A percentile compares a stretch with the other conserved stretches of the same genome.
These are phyloP conservation scores for Diorhabda carinulata DNA, from an alignment of 1,140 invertebrate species.

Conservation along the genomic window DNA sequence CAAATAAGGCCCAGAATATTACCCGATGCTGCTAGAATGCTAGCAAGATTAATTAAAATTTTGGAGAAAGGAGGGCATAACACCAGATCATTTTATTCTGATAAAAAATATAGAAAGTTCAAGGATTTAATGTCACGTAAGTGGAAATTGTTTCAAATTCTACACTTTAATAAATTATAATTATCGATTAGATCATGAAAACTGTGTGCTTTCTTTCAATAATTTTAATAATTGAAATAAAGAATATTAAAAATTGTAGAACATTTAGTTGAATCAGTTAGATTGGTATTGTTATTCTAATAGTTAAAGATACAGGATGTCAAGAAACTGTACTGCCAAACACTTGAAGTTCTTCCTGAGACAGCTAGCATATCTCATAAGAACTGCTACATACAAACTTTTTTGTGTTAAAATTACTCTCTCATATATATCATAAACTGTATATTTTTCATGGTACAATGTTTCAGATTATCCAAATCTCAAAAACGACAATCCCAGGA, in stretches of 20 bases:
- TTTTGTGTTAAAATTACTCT: too few species aligned
- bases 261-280: not conserved
- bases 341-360: too few species aligned
- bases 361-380: too few species aligned
- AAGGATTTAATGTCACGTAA: conserved; percentile 83
- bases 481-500: conserved; percentile 63
- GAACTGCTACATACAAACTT: too few species aligned
- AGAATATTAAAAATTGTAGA: not conserved
- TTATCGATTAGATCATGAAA: too few species aligned
- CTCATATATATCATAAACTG: too few species aligned
- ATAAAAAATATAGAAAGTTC: conserved; percentile 67
- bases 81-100: conserved; percentile 62
- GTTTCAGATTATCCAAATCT: conserved; percentile 73
- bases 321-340: too few species aligned
- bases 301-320: too few species aligned
- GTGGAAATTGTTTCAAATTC: conserved; percentile 30
- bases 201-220: too few species aligned
- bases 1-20: conserved; percentile 60
- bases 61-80: conserved; percentile 62
- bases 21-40: conserved; percentile 69
- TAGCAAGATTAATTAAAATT: conserved; percentile 69
- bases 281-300: not conserved
- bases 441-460: not conserved
- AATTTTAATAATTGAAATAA: too few species aligned
- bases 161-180: too few species aligned